Evolutionary conservation across 2,113 vertebrate genomes (phyloP).

Genomic region (Apistogramma diplotaenia): DNA sequence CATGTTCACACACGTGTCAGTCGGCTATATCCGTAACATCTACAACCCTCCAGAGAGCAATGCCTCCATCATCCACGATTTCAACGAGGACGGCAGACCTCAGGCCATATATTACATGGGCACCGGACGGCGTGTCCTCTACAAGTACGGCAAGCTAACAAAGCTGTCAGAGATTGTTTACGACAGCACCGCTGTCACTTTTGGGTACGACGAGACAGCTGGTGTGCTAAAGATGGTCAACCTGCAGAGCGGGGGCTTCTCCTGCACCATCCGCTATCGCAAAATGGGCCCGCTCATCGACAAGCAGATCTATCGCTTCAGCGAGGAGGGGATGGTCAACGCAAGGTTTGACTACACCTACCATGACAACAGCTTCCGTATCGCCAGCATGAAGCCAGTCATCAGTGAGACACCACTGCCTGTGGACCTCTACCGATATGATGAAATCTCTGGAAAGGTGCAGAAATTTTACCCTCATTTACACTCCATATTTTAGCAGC

Average conservation of each 20-base stretch:
- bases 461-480: neutral
- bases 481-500: neutral
- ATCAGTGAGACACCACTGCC: constrained; percentile 98
- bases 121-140: constrained; percentile 94
- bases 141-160: constrained; percentile 96
- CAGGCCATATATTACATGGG: constrained; percentile 89
- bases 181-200: constrained; percentile 93
- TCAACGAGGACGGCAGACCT: constrained; percentile 91
- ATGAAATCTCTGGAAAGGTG: constrained; percentile 97
- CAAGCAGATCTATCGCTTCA: constrained; percentile 98
- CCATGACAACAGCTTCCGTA: constrained; percentile 97
- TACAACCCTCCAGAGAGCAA: constrained; percentile 98
- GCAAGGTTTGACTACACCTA: constrained; percentile 98
- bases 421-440: constrained; percentile 95
- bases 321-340: constrained; percentile 98
- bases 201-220: constrained; percentile 94
- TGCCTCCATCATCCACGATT: constrained; percentile 95
- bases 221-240: constrained; percentile 98
- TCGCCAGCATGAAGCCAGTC: constrained; percentile 96
- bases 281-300: constrained; percentile 96
- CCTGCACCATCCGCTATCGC: constrained; percentile 95
- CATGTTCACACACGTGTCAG: constrained; percentile 94
- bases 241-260: constrained; percentile 95
- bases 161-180: constrained; percentile 95
- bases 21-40: constrained; percentile 96